Base-by-base conservation (phyloP, 2,888 invertebrate genomes). In the Drosophila quasianomalipes region DNA sequence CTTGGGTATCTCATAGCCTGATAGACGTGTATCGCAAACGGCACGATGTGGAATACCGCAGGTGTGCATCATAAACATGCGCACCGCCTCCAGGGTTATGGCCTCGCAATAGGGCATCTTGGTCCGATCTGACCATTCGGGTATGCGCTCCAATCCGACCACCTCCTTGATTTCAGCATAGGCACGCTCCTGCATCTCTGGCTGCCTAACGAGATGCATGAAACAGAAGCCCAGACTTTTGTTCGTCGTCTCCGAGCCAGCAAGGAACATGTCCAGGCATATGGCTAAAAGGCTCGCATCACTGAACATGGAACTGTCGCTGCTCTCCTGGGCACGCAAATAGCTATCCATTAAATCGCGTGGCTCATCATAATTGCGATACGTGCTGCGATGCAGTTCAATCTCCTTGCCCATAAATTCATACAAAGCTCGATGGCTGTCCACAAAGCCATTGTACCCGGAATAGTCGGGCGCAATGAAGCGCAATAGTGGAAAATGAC, bases 231-330 rank as follows among this genome's bases (percentile, higher is more conserved):
- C 96, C 86, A 97, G 94, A 39, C 96, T 95, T 91, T 97, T 97
- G 61, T 95, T 96, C 0, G 97, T 97, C 0, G 97, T 97, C 93
- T 97, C 97, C 0, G 97, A 96, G 0, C 97, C 97, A 30, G 97
- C 97, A 94, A 97, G 95, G 85, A 97, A 97, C 95, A 97, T 95
- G 85, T 97, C 97, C 94, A 97, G 94, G 85, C 97, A 97, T 85
- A 96, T 95, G 0, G 97, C 97, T 67, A 97, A 92, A 61, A 97
- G 93, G 84, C 97, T 97, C 12, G 95, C 95, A 91, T 97, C 97
- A 78, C 95, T 94, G 91, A 96, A 95, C 4, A 94, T 95, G 0
- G 94, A 92, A 4, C 94, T 94, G 71, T 95, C 94, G 28, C 75
- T 71, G 26, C 60, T 74, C 61, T 74, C 94, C 73, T 97, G 92